Evolutionary conservation across 2,113 vertebrate genomes (phyloP), one percentile per base, ranked within the genome.

Genomic region (Oostethus manadensis): DNA sequence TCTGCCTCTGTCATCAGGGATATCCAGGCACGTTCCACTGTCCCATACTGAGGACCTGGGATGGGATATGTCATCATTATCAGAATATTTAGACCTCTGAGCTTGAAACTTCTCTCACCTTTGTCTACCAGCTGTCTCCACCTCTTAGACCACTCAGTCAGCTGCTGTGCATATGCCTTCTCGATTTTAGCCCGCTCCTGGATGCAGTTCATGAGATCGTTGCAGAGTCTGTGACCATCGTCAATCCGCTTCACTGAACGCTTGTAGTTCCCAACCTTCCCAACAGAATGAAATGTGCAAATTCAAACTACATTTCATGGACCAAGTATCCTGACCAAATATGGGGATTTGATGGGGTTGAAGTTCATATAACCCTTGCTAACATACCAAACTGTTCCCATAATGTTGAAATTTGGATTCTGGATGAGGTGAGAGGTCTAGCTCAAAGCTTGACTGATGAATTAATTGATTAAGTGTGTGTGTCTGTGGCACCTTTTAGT

Each of bases 101-200:
- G 15, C 3, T 5, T 29, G 21, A 15, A 35, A 35, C 10, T 1
- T 14, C 2, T 3, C 43, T 22, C 56, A 97, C 96, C 96, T 93
- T 93, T 97, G 75, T 98, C 96, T 0, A 98, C 88, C 67, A 98
- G 91, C 86, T 95, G 94, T 59, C 90, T 94, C 96, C 96, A 98
- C 85, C 94, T 81, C 84, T 95, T 98, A 78, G 95, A 93, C 96
- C 96, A 98, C 73, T 98, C 96, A 0, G 92, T 94, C 78, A 98
- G 93, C 77, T 98, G 96, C 90, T 98, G 95, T 1, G 91, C 85
- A 0, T 98, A 98, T 3, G 90, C 88, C 78, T 97, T 98, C 89
- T 98, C 96, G 1, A 98, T 97, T 86, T 98, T 98, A 85, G 96
- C 93, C n/a, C 95, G 88, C 79, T 98, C 96, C 13, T 98, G 96